Percentiles rank a stretch among this genome's conserved stretches.
phyloP scores from a whole-genome alignment of 2,113 vertebrate species.

The Hassar affinis region DNA sequence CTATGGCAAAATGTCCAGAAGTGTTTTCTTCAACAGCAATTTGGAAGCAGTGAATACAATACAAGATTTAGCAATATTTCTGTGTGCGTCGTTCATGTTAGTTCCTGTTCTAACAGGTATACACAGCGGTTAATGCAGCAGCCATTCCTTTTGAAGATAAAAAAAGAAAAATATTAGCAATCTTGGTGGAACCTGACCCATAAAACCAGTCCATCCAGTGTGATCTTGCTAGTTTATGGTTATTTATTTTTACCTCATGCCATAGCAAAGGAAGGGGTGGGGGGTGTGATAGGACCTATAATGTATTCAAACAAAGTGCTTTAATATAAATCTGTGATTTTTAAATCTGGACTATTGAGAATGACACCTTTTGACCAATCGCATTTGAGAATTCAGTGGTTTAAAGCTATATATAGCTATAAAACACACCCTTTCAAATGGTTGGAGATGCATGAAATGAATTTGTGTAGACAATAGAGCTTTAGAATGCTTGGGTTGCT shows the following conservation, averaged over 20 bases:
- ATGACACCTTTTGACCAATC: background rate
- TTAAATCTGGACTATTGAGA: background rate
- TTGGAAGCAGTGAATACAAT: background rate
- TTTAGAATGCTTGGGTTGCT: background rate
- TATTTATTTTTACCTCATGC: background rate
- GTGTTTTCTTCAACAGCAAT: background rate
- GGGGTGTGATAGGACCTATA: background rate
- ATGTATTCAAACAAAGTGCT: background rate
- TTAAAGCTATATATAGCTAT: background rate
- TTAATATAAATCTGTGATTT: too few relatives aligned
- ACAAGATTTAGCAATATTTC: background rate
- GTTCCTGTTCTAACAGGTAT: background rate
- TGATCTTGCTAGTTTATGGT: too few relatives aligned
- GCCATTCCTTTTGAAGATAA: background rate
- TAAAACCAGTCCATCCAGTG: background rate
- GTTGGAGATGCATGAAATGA: background rate
- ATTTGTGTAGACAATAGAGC: background rate
- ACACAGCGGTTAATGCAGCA: background rate
- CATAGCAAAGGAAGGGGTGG: too few relatives aligned
- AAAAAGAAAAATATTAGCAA: background rate
- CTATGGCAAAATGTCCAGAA: background rate
- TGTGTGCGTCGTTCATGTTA: background rate
- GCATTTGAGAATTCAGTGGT: background rate
- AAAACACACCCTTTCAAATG: background rate
- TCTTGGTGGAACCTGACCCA: too few relatives aligned